Percentiles rank a stretch among this genome's conserved stretches.
phyloP scores from a whole-genome alignment of 2,113 vertebrate genomes.

The Trichechus manatus region DNA sequence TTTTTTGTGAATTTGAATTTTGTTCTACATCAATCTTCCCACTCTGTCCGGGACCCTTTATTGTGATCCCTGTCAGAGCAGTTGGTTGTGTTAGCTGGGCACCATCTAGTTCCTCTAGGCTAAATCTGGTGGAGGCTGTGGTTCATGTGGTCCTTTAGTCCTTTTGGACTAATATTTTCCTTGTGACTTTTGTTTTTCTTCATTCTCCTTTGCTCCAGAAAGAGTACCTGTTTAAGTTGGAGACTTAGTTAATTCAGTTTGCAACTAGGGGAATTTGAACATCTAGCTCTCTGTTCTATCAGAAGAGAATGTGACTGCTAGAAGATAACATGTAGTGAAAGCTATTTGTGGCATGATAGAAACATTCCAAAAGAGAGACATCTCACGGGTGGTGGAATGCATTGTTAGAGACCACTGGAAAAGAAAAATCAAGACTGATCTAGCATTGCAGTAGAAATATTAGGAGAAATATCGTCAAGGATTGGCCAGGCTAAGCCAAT shows the following conservation, averaged over 20 bases:
- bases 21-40: too few relatives aligned
- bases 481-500: not conserved
- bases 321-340: not conserved
- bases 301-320: not conserved
- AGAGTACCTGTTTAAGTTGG: not conserved
- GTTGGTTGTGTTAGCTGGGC: too few relatives aligned
- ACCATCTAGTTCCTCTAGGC: too few relatives aligned
- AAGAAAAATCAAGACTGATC: not conserved
- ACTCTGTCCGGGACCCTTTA: too few relatives aligned
- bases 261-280: not conserved
- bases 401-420: not conserved
- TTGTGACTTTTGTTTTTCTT: too few relatives aligned
- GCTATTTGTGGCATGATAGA: slow-evolving; percentile 1
- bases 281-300: not conserved
- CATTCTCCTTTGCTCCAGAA: too few relatives aligned
- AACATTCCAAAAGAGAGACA: slow-evolving; percentile 19
- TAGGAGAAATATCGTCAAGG: slow-evolving; percentile 21
- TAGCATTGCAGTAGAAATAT: not conserved
- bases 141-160: too few relatives aligned
- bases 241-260: slow-evolving; percentile 57
- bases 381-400: not conserved
- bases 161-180: too few relatives aligned
- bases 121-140: too few relatives aligned
- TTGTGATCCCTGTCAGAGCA: too few relatives aligned
- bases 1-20: too few relatives aligned